Conservation (phyloP, 2,888 invertebrate species). For the Stenchaetothrips biformis region DNA sequence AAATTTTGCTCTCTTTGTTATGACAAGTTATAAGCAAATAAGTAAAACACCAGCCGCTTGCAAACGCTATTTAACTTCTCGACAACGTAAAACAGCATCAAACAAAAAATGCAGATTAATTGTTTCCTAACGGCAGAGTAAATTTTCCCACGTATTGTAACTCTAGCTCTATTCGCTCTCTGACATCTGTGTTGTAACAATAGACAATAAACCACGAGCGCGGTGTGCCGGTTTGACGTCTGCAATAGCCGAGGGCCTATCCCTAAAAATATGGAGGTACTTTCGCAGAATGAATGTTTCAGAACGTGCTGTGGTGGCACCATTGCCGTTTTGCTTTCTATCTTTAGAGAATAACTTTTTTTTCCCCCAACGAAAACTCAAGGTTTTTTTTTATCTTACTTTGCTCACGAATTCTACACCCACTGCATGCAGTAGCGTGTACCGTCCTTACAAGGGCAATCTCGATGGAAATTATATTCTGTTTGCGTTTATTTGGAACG, state of each 20-base stretch:
- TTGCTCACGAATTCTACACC: neutral
- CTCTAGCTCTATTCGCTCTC: too few species aligned
- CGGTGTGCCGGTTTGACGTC: neutral
- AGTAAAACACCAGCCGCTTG: neutral
- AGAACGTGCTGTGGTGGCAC: neutral
- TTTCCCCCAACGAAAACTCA: neutral
- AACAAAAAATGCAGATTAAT: too few species aligned
- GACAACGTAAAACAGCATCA: too few species aligned
- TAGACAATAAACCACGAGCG: neutral
- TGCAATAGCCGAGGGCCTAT: neutral
- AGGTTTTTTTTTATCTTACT: neutral
- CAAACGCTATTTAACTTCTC: too few species aligned
- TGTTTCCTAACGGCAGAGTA: too few species aligned
- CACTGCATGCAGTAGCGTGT: neutral
- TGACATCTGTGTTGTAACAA: neutral
- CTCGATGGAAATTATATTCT: conserved; percentile 19
- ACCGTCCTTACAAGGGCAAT: conserved; percentile 11
- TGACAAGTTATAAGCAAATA: neutral
- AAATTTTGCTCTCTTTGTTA: neutral
- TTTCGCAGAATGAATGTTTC: neutral
- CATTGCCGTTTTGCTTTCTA: neutral
- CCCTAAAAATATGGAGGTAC: neutral
- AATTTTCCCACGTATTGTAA: too few species aligned
- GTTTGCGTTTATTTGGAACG: conserved; percentile 23
- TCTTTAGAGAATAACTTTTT: neutral